Evolutionary conservation across 2,113 vertebrate genomes (phyloP), one percentile per base, ranked within the genome.

Genomic region (Takifugu bimaculatus): DNA sequence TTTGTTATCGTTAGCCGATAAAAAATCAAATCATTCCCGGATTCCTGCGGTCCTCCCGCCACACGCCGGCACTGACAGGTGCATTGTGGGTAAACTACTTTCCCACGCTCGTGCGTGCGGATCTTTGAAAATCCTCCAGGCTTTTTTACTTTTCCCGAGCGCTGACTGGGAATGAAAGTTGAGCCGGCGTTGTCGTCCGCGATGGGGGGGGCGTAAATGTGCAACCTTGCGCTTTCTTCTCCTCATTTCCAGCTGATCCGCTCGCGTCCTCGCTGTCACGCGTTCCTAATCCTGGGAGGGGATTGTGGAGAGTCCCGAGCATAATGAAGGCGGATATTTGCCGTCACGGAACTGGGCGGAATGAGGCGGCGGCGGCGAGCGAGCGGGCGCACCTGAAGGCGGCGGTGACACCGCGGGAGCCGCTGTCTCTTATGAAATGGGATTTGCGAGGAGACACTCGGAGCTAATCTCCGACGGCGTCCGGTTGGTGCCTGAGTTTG

Each of bases 311-410:
- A 85, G 69, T 68, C 79, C 66, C 60, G 59, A 62, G 79, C 73
- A 79, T 83, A 85, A 82, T 88, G 61, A 83, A 76, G 77, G 60
- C 63, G 70, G 77, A 75, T 85, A 70, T 80, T 68, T 72, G 65
- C 65, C 43, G 67, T 74, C 58, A 53, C 56, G 59, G 76, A 81
- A 81, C 69, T 74, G 75, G 78, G 73, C 55, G 0, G 13, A 50
- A 14, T 74, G 74, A 80, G 72, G 67, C 69, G 72, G 72, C 65
- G 65, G 72, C 20, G 20, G 20, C 20, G 20, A 20, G 1, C 20
- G 20, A 20, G 20, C 20, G 20, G 1, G 20, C 20, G 20, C 20
- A 20, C 20, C 20, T 20, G 20, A 20, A 20, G 20, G 20, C 20
- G 20, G 20, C 20, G 20, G 20, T 20, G 20, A 20, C 20, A 20